Conservation (phyloP, 1,140 invertebrate genomes). For the Papilio dardanus region DNA sequence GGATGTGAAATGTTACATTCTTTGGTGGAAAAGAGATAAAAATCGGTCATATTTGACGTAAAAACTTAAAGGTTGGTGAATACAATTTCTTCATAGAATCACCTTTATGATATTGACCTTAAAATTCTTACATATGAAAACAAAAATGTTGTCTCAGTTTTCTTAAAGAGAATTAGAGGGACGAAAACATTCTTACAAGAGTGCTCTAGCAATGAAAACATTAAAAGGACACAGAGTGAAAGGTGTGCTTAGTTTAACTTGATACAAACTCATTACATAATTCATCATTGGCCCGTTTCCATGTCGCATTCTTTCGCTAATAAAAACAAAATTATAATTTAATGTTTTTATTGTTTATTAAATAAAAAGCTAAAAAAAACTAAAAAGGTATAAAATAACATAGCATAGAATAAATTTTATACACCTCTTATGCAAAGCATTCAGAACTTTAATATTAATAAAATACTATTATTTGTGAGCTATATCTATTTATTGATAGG, state of each 20-base stretch:
- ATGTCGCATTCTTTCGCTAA: neutral
- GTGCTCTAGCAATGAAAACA: neutral
- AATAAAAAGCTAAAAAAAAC: too few relatives aligned
- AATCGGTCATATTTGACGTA: neutral
- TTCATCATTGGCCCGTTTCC: neutral
- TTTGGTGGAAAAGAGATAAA: constrained; percentile 6
- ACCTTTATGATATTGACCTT: neutral
- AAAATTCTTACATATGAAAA: neutral
- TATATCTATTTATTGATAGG: too few relatives aligned
- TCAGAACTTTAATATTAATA: too few relatives aligned
- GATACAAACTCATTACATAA: neutral
- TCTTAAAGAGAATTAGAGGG: neutral
- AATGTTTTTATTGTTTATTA: too few relatives aligned
- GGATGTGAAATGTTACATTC: constrained; percentile 24
- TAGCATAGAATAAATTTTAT: too few relatives aligned
- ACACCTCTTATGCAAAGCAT: too few relatives aligned
- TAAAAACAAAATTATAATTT: neutral
- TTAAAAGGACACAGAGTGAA: neutral
- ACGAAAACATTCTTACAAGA: neutral
- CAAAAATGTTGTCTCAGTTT: neutral
- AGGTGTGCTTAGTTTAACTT: neutral
- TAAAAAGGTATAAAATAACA: too few relatives aligned
- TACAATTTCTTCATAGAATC: neutral
- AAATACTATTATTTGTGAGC: too few relatives aligned
- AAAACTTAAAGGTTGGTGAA: neutral